Base-by-base conservation (phyloP, 1,140 invertebrate genomes). In the Monomorium pharaonis region DNA sequence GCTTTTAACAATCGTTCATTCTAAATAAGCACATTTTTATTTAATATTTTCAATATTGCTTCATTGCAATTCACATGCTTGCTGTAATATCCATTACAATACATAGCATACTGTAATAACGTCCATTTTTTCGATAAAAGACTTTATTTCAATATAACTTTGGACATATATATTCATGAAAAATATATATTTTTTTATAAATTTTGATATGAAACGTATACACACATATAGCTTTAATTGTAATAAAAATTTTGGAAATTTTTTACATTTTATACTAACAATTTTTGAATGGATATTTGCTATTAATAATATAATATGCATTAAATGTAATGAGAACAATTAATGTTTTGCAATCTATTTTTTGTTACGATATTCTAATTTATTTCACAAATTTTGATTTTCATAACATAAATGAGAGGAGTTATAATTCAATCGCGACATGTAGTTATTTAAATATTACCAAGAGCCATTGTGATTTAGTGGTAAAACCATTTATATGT, bases 181-280 rank as follows among this genome's bases (percentile, higher is more conserved):
- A 42, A 81, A 89, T 85, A 63, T 65, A 87, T 89, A 87, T 90
- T 90, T 87, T n/a, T 67, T 81, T 86, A 84, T 90, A 88, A 51
- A 84, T 83, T 87, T 87, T 89, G 67, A 89, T 85, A 89, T 76
- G 24, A 76, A 54, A 56, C 33, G 12, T 87, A 83, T 89, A 85
- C 42, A 60, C 0, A 49, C 21, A 33, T 65, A 47, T 83, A 21
- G 44, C 30, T 58, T 85, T 90, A 60, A 47, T 47, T 62, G 5
- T 62, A 89, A 42, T 65, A 30, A 69, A 44, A 88, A 67, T 47
- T 90, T 86, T 83, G 47, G 78, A 77, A 51, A 62, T 47, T 7
- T 83, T 90, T 84, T 86, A 88, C 42, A 77, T 49, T 86, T 88
- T 86, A 47, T 85, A 88, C 84, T 87, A 49, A 37, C 77, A 58